Conservation (phyloP, 2,113 vertebrate genomes). For the Motacilla tschutschensis region DNA sequence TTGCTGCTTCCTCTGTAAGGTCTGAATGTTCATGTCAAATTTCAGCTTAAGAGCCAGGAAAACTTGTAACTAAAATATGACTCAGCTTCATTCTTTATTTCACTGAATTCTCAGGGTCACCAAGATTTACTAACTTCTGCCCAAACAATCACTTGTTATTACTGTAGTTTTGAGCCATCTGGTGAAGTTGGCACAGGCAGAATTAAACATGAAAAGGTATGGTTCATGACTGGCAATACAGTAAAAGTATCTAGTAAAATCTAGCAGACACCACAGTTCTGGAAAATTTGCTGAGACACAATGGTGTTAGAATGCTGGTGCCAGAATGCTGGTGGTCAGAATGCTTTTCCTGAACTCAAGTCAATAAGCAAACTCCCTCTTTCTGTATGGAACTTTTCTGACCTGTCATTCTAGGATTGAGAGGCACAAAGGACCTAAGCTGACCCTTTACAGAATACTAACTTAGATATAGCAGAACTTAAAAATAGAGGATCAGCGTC, state of each 20-base stretch:
- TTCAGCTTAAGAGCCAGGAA: constrained; percentile 19
- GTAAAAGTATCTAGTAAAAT: background rate
- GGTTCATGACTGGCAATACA: background rate
- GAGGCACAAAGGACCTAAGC: background rate
- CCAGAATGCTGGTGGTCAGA: background rate
- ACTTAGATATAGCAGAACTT: background rate
- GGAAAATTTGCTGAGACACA: background rate
- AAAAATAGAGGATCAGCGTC: background rate
- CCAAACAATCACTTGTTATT: background rate
- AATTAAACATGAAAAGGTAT: background rate
- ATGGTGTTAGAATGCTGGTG: background rate
- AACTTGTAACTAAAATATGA: background rate
- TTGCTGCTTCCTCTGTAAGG: constrained; percentile 74
- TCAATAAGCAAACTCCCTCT: background rate
- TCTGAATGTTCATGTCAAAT: constrained; percentile 50
- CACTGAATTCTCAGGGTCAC: background rate
- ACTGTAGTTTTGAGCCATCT: background rate
- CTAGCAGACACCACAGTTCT: background rate
- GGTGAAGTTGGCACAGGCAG: background rate
- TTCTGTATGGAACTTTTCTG: background rate
- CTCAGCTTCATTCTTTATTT: background rate
- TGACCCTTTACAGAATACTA: background rate
- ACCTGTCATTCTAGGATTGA: background rate
- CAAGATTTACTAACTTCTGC: background rate
- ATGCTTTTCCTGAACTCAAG: background rate